Evolutionary conservation across 2,888 invertebrate genomes (phyloP), one percentile per base, ranked within the genome.

Genomic region (Aphrophora alni): DNA sequence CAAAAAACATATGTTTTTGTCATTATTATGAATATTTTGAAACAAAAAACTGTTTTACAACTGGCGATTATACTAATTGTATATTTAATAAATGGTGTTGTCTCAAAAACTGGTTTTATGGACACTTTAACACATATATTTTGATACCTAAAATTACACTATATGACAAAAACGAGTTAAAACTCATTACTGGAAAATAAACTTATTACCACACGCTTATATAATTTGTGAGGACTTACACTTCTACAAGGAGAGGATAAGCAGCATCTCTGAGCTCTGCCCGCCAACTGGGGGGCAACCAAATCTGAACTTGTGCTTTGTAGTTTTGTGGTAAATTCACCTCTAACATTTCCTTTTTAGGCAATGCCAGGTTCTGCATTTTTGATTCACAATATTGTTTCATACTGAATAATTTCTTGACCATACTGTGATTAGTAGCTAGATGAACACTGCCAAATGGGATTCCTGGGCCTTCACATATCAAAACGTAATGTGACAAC

Each of bases 381-480:
- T 93, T 82, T 12, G 80, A 77, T 14, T 77, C 82, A 25, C 80
- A 80, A 8, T 68, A 59, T 17, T 78, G 74, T 25, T 92, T 91
- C 88, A 93, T 93, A 88, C 93, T 97, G 89, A 94, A 95, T 85
- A 95, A 90, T 86, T 95, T 91, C 88, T 93, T 92, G 84, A 94
- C 91, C 88, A 95, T 90, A 87, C 93, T 93, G 89, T 95, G 95
- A 74, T 93, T 93, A 86, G 91, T 91, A 86, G 93, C 92, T 84
- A 93, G 92, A 88, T 96, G 95, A 84, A 95, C 92, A 27, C 92
- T 95, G 72, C 95, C 95, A 85, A 95, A 91, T 82, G 98, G 97
- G 84, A 97, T 92, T 82, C 95, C 96, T 70, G 97, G 97, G n/a
- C 98, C 98, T 86, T 95, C 93, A 89, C 98, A 98, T 87, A 95